Evolutionary conservation across 1,140 invertebrate genomes (phyloP).

Genomic region (Tribolium castaneum): DNA sequence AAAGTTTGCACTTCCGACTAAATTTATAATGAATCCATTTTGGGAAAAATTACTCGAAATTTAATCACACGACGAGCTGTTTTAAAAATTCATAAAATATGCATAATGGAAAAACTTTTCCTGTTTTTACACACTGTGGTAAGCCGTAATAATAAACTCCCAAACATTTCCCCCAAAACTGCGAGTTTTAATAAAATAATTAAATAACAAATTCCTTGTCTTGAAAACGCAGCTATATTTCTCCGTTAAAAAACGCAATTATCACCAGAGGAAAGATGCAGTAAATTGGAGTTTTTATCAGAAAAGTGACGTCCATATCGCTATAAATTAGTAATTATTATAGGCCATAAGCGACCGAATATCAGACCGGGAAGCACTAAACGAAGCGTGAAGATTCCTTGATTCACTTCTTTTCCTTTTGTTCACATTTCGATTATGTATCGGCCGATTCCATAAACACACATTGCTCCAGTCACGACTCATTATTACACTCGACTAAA

Average conservation of each 20-base stretch:
- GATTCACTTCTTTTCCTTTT: conserved; percentile 24
- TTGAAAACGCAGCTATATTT: background rate
- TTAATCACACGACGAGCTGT: background rate
- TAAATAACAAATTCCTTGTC: background rate
- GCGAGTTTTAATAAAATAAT: background rate
- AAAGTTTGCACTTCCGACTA: background rate
- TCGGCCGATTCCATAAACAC: background rate
- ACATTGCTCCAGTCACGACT: background rate
- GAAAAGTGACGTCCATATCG: conserved; percentile 2
- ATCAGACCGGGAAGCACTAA: conserved; percentile 1
- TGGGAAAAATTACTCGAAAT: background rate
- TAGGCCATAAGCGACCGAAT: conserved; percentile 27
- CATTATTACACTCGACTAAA: background rate
- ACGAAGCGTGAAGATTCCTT: conserved; percentile 21
- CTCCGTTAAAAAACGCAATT: background rate
- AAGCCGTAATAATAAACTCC: background rate
- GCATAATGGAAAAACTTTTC: background rate
- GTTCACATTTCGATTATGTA: background rate
- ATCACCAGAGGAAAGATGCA: conserved; percentile 7
- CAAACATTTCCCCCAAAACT: background rate
- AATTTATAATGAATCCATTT: background rate
- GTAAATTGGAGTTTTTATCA: conserved; percentile 33
- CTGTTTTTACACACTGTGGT: background rate
- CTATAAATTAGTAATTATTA: conserved; percentile 32
- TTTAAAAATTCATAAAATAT: background rate